Evolutionary conservation across 2,113 vertebrate genomes (phyloP).

Genomic region (Aldabrachelys gigantea): DNA sequence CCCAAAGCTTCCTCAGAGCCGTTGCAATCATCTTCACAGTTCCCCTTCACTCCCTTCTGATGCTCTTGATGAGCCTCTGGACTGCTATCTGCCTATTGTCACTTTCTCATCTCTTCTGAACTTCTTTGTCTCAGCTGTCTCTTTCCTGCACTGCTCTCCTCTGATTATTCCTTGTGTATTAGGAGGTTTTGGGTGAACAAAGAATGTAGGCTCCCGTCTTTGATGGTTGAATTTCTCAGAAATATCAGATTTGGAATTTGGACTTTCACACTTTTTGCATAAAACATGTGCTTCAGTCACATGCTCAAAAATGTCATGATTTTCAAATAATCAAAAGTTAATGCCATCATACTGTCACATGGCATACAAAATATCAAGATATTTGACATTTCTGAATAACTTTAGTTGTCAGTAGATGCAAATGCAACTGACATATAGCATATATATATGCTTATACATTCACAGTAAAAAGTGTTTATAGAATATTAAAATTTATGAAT

Average conservation of each 20-base stretch:
- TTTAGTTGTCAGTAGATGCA: not conserved
- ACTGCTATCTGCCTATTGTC: not conserved
- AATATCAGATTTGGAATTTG: not conserved
- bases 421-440: not conserved
- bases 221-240: not conserved
- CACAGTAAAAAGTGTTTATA: not conserved
- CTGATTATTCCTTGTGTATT: accelerated
- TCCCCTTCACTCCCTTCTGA: not conserved
- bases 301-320: not conserved
- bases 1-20: not conserved
- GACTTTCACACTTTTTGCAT: not conserved
- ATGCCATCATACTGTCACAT: not conserved
- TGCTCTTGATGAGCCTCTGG: not conserved
- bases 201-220: not conserved
- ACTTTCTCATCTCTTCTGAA: not conserved
- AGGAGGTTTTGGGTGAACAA: not conserved
- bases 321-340: not conserved
- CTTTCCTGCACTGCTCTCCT: accelerated
- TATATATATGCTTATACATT: accelerated
- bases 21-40: not conserved
- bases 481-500: not conserved
- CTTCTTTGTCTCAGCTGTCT: not conserved
- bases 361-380: not conserved
- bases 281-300: not conserved
- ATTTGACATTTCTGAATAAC: not conserved